phyloP scores from a whole-genome alignment of 2,113 vertebrate species.

The Orthonyx spaldingii region DNA sequence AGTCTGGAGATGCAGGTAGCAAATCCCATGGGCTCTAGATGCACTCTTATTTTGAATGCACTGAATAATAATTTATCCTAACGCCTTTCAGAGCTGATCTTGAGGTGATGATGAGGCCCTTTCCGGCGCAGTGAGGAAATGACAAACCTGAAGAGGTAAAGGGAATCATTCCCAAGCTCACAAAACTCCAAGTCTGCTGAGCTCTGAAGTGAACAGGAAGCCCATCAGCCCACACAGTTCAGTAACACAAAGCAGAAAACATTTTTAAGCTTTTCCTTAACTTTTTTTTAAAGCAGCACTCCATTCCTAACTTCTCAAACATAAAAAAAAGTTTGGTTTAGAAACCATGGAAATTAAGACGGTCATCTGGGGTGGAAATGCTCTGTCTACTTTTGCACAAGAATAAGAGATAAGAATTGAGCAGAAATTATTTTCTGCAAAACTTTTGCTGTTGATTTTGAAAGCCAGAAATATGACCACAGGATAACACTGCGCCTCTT shows the following conservation, averaged over 20 bases:
- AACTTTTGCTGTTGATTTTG: neutral
- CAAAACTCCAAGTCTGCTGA: neutral
- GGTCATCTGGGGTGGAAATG: neutral
- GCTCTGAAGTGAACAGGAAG: neutral
- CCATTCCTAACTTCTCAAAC: neutral
- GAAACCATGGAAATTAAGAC: neutral
- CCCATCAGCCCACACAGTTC: neutral
- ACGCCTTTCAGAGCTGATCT: neutral
- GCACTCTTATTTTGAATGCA: neutral
- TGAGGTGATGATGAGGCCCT: neutral
- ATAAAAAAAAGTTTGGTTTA: neutral
- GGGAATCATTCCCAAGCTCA: neutral
- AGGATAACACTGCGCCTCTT: neutral
- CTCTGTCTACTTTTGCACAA: neutral
- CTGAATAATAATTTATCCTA: neutral
- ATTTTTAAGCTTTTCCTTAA: neutral
- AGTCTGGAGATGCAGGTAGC: neutral
- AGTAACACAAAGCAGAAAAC: neutral
- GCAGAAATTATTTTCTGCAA: neutral
- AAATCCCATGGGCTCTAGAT: neutral
- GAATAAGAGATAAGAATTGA: neutral
- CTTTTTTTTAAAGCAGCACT: neutral
- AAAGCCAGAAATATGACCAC: neutral
- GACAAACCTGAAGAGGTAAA: neutral
- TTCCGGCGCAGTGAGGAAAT: neutral